phyloP scores from a whole-genome alignment of 2,888 invertebrate species.

The Apotomis betuletana region DNA sequence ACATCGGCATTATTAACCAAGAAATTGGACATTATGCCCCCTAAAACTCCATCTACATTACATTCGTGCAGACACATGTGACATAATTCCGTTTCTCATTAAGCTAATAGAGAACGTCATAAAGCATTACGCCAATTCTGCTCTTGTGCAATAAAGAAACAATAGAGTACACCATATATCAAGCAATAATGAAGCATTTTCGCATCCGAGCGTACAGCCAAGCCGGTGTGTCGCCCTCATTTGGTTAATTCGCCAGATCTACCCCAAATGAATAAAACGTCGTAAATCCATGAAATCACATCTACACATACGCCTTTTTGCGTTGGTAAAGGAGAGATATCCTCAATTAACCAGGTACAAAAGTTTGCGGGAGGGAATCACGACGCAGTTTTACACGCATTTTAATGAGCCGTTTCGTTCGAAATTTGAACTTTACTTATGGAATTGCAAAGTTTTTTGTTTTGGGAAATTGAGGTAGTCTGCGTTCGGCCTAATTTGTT shows the following conservation, averaged over 20 bases:
- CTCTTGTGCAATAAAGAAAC: slow-evolving; percentile 11
- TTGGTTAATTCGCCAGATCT: slow-evolving; percentile 71
- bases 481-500: not conserved
- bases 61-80: not conserved
- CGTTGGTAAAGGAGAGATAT: slow-evolving; percentile 46
- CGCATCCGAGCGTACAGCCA: slow-evolving; percentile 47
- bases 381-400: slow-evolving; percentile 70
- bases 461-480: not conserved
- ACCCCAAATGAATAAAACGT: not conserved
- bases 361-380: slow-evolving; percentile 72
- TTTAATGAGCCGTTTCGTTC: slow-evolving; percentile 72
- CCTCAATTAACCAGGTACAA: slow-evolving; percentile 77
- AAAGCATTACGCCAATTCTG: not conserved
- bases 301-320: slow-evolving; percentile 8
- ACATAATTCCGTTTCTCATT: not conserved
- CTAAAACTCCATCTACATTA: not conserved
- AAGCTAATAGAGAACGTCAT: slow-evolving; percentile 2
- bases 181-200: slow-evolving; percentile 38
- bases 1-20: no score
- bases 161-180: slow-evolving; percentile 15
- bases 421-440: slow-evolving; percentile 40
- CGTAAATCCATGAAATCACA: not conserved
- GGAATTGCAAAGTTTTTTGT: slow-evolving; percentile 26
- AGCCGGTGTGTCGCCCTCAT: slow-evolving; percentile 68
- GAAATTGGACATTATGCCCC: not conserved